These are phyloP conservation scores for Anableps anableps DNA, from an alignment of 2,797 vertebrate species.

Conservation along the genomic window DNA sequence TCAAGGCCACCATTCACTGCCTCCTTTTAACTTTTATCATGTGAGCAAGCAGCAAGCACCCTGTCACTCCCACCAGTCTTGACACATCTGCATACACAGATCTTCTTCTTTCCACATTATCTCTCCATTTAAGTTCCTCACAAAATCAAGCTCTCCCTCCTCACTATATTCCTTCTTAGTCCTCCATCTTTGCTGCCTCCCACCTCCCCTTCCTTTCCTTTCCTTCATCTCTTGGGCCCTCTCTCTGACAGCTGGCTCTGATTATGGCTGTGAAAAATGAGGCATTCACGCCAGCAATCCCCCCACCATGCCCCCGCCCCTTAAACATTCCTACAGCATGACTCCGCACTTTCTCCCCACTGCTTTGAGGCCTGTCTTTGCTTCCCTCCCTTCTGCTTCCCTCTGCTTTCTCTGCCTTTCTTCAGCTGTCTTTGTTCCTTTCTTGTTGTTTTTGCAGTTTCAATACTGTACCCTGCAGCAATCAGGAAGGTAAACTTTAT, in stretches of 20 bases:
- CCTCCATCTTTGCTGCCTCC: conserved; percentile 20
- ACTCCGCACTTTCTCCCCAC: conserved; percentile 83
- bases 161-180: conserved; percentile 40
- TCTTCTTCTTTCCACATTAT: conserved; percentile 17
- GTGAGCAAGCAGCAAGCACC: conserved; percentile 18
- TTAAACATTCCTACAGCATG: conserved; percentile 84
- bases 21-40: conserved; percentile 18
- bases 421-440: conserved; percentile 52
- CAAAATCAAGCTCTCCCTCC: conserved; percentile 34
- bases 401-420: conserved; percentile 57
- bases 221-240: conserved; percentile 60
- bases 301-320: conserved; percentile 62
- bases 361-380: conserved; percentile 54
- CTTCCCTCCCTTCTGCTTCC: conserved; percentile 54
- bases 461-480: conserved; percentile 18
- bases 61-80: neutral
- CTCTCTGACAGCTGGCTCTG: conserved; percentile 87
- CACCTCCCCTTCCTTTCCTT: conserved; percentile 14
- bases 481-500: conserved; percentile 34
- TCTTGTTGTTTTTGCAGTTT: conserved; percentile 51
- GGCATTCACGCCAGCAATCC: conserved; percentile 81
- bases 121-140: conserved; percentile 39
- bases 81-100: conserved; percentile 1
- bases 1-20: conserved; percentile 46
- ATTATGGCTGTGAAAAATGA: conserved; percentile 87